Evolutionary conservation across 1,140 invertebrate genomes (phyloP).

Genomic region (Pinna nobilis): DNA sequence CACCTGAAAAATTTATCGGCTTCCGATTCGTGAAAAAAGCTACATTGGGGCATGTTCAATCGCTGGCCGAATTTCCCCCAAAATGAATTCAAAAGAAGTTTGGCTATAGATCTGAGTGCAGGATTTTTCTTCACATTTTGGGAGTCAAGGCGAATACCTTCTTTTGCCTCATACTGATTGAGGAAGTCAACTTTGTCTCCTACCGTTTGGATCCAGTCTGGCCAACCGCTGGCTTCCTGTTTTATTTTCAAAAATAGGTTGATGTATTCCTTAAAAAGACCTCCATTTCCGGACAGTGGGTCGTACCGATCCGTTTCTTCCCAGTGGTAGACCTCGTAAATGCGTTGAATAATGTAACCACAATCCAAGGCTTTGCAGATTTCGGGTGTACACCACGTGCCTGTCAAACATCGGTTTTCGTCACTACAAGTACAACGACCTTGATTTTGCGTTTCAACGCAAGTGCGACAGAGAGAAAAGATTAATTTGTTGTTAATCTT

Average conservation of each 20-base stretch:
- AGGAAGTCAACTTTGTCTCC: slow-evolving; percentile 57
- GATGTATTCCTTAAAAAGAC: slow-evolving; percentile 50
- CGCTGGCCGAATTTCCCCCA: slow-evolving; percentile 60
- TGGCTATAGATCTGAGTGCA: slow-evolving; percentile 54
- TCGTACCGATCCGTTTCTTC: slow-evolving; percentile 59
- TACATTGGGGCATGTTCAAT: slow-evolving; percentile 30
- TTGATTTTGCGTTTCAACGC: slow-evolving; percentile 5
- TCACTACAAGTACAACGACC: slow-evolving; percentile 24
- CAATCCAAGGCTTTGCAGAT: slow-evolving; percentile 63
- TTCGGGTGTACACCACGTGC: slow-evolving; percentile 72
- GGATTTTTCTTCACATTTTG: slow-evolving; percentile 68
- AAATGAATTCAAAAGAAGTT: slow-evolving; percentile 54
- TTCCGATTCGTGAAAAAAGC: slow-evolving; percentile 26
- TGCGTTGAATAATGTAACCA: slow-evolving; percentile 68
- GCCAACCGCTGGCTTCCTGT: slow-evolving; percentile 52
- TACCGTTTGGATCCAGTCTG: slow-evolving; percentile 39
- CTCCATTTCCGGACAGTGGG: background rate
- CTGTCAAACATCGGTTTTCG: slow-evolving; percentile 60
- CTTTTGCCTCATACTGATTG: slow-evolving; percentile 55
- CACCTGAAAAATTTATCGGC: slow-evolving; percentile 57
- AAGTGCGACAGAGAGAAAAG: slow-evolving; percentile 30
- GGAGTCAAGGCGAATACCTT: slow-evolving; percentile 70
- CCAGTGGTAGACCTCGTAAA: slow-evolving; percentile 71
- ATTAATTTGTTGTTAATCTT: slow-evolving; percentile 16
- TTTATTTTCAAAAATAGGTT: slow-evolving; percentile 57